Percentiles rank a stretch among this genome's conserved stretches.
These are phyloP conservation scores for Rhimphoctona megacephalus DNA, from an alignment of 2,888 invertebrate genomes.

Conservation along the genomic window DNA sequence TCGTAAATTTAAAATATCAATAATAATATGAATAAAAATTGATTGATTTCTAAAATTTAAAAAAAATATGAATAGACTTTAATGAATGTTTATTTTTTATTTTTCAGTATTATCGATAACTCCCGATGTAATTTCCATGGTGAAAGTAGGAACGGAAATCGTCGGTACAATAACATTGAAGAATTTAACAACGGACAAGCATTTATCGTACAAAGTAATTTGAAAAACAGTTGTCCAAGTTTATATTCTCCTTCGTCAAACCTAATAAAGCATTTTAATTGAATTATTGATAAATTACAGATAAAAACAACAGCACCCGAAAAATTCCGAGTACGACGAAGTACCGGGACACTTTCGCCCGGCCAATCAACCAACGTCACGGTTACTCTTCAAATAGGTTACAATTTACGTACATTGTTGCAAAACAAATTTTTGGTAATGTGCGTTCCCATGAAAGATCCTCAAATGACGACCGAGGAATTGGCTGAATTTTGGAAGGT, in stretches of 20 bases:
- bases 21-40: neutral
- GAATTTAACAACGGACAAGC: constrained; percentile 87
- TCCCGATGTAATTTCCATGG: constrained; percentile 90
- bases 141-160: constrained; percentile 89
- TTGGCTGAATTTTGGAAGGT: constrained; percentile 92
- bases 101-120: constrained; percentile 80
- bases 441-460: constrained; percentile 89
- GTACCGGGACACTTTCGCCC: constrained; percentile 90
- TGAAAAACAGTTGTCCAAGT: constrained; percentile 12
- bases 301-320: constrained; percentile 98
- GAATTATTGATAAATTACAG: constrained; percentile 84
- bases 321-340: constrained; percentile 96
- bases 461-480: constrained; percentile 87
- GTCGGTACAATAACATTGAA: constrained; percentile 89
- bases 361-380: constrained; percentile 88
- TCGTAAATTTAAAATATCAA: neutral
- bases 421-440: constrained; percentile 94
- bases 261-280: neutral
- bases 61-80: neutral
- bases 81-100: constrained; percentile 6
- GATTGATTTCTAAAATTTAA: neutral
- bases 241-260: neutral
- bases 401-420: constrained; percentile 88
- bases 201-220: constrained; percentile 90
- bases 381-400: constrained; percentile 92